Evolutionary conservation across 2,113 vertebrate genomes (phyloP).

Genomic region (Catharus fuscescens): DNA sequence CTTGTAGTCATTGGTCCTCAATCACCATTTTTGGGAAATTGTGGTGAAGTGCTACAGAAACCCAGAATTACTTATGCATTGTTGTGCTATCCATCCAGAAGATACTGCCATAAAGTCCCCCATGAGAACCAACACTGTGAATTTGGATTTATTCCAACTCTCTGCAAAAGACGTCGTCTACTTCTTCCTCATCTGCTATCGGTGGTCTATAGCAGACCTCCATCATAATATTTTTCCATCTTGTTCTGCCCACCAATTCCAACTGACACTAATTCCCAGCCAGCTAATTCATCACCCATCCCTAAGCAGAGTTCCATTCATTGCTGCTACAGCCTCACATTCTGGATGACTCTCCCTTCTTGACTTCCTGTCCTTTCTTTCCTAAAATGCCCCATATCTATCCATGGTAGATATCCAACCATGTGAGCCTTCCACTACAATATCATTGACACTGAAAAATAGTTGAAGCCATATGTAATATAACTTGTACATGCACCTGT

Average conservation of each 20-base stretch:
- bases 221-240: neutral
- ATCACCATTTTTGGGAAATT: neutral
- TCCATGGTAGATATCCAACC: neutral
- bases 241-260: neutral
- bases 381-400: neutral
- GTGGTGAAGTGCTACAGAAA: neutral
- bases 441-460: neutral
- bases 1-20: neutral
- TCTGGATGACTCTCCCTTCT: accelerated
- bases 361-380: neutral
- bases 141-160: neutral
- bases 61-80: neutral
- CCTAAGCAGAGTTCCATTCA: neutral
- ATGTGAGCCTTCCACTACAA: neutral
- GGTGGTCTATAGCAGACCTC: accelerated
- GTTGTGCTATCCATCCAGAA: neutral
- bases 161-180: neutral
- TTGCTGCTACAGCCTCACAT: neutral
- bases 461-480: neutral
- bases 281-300: neutral
- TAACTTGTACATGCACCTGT: neutral
- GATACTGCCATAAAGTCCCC: neutral
- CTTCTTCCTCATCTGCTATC: neutral
- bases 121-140: neutral
- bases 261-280: neutral